Evolutionary conservation across 2,888 invertebrate genomes (phyloP), one percentile per base, ranked within the genome.

Genomic region (Nephrotoma flavescens): DNA sequence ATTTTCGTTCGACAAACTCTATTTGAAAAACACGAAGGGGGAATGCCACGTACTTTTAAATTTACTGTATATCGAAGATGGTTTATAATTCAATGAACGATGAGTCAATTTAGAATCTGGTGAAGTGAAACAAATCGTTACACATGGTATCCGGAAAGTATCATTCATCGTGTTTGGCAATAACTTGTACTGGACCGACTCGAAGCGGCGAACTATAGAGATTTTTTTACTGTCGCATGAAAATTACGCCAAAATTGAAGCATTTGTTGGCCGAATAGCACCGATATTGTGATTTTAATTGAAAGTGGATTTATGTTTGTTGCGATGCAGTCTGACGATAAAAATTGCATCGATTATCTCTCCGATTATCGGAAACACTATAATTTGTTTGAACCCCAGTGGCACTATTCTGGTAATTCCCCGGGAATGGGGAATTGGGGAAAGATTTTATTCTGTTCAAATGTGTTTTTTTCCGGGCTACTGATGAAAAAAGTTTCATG

Each of bases 181-280:
- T 87, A 95, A 94, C 88, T 90, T 97, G 0, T 97, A 96, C 90
- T 94, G 96, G 92, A 92, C 95, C 87, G 96, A 97, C 90, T 92
- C 92, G 0, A 93, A 93, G 0, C 93, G 93, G 11, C 93, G 94
- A 19, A 94, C 94, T 0, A 89, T 94, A 12, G 89, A 97, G 0
- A 90, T 95, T 83, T 93, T 93, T 87, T 94, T 93, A 89, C 89
- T 92, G 0, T 92, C 93, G 0, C 92, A 93, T 0, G 94, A 95
- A 89, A 3, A 31, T 57, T 31, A 57, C 7, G 31, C 57, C 0
- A 57, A 19, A 57, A 57, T 57, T 31, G 57, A 57, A 57, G 31
- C 57, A 7, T 57, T 57, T 57, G 9, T 57, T 19, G 57, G 57
- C 3, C 19, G 57, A 19, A 31, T 57, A 31, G 91, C 91, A n/a